A percentile compares a stretch with the other conserved stretches of the same genome.
phyloP scores from a whole-genome alignment of 2,797 vertebrate genomes.

The Atherinosoma microstoma region DNA sequence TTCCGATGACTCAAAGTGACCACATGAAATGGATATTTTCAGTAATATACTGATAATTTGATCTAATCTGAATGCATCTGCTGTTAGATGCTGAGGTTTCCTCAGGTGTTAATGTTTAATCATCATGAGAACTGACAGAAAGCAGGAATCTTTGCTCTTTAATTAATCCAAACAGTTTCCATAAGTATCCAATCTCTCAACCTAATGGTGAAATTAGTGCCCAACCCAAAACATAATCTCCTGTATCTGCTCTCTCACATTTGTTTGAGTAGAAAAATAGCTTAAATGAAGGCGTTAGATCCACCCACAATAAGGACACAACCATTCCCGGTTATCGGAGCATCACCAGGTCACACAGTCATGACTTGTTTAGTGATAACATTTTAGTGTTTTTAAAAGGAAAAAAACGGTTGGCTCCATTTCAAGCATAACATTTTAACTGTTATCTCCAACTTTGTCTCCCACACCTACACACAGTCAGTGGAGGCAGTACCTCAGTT shows the following conservation, averaged over 20 bases:
- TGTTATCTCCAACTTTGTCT: conserved; percentile 2
- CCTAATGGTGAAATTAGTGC: background rate
- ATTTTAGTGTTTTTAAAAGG: background rate
- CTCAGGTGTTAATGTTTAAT: background rate
- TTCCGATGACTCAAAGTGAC: conserved; percentile 5
- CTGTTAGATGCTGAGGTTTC: background rate
- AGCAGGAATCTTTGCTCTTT: background rate
- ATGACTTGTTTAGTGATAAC: background rate
- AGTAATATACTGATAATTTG: background rate
- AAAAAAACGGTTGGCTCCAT: background rate
- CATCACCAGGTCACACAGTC: background rate
- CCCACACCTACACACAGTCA: conserved; percentile 5
- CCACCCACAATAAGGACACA: background rate
- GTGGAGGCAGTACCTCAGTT: conserved; percentile 54
- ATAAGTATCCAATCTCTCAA: background rate
- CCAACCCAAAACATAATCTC: background rate
- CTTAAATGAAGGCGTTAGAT: background rate
- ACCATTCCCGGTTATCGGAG: conserved; percentile 10
- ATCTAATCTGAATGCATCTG: background rate
- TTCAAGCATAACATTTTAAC: background rate
- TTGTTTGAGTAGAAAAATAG: background rate
- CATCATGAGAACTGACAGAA: background rate
- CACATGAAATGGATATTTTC: conserved; percentile 2
- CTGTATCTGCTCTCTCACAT: background rate
- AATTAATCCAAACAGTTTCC: background rate